Evolutionary conservation across 1,140 invertebrate species (phyloP), one percentile per base, ranked within the genome.

Genomic region (Rhynchophorus ferrugineus): DNA sequence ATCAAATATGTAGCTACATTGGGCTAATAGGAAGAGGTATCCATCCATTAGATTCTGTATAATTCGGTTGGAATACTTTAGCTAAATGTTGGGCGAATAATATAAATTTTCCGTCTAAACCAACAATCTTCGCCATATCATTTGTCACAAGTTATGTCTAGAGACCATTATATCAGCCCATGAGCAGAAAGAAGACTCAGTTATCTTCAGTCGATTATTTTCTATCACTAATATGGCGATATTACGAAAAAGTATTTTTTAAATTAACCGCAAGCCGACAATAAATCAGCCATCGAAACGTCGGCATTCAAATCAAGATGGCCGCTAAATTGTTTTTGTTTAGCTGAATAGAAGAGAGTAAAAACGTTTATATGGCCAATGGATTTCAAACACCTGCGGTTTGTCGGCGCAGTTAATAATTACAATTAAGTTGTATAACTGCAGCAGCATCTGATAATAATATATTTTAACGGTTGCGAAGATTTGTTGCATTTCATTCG

Each of bases 351-450:
- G 35, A 34, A 49, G 38, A 49, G 38, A 24, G 42, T 42, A 19
- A 42, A 49, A 49, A 21, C 16, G 38, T 42, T 49, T 42, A 39
- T 18, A n/a, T 34, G 37, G 20, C 47, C 38, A 49, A 49, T 49
- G 47, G 29, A 42, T 29, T 7, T 42, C 37, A 33, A 33, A 24
- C 47, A 41, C 29, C 38, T 49, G 47, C 24, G 38, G 19, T 39
- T 46, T 9, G 8, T 8, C 36, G 24, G 5, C n/a, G n/a, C 16
- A 41, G 22, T 29, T 51, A 44, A 44, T 51, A 43, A 51, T 51
- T 44, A 51, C 49, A 51, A 51, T 51, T 51, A 44, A 44, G 22
- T 51, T 51, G 49, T 39, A 44, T 44, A 51, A 51, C 39, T 29
- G 11, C 24, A 11, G 41, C 39, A 19, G 16, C 13, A 16, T 20